A percentile compares a stretch with the other conserved stretches of the same genome.
Conservation (phyloP, 2,113 vertebrate species). For the Colossoma macropomum region DNA sequence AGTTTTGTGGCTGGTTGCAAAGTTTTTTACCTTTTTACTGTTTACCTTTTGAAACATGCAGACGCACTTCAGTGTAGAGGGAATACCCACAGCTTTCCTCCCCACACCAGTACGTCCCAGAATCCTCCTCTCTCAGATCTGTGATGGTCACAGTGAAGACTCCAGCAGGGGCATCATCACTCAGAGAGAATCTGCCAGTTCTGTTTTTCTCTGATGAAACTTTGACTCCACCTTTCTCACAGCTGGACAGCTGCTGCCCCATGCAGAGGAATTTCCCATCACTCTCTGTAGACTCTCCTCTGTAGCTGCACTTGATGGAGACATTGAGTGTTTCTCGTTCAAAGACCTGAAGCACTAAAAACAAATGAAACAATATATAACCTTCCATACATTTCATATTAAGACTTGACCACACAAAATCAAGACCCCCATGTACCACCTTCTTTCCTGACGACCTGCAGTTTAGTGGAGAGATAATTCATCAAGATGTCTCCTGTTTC, state of each 20-base stretch:
- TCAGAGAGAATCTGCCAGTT: conserved; percentile 42
- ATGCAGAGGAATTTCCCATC: conserved; percentile 53
- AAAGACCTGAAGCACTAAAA: background rate
- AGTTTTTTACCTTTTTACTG: too few species aligned
- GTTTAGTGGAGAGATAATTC: conserved; percentile 20
- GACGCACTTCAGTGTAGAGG: background rate
- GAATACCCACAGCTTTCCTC: background rate
- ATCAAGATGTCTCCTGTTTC: background rate
- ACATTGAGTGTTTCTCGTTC: background rate
- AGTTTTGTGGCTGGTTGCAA: too few species aligned
- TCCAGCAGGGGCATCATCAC: conserved; percentile 24
- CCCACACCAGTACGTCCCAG: conserved; percentile 65
- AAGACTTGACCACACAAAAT: background rate
- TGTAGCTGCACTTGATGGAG: background rate
- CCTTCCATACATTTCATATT: background rate
- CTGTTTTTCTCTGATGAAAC: background rate
- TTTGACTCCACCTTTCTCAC: conserved; percentile 18
- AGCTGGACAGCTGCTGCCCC: conserved; percentile 15
- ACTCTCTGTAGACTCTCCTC: background rate
- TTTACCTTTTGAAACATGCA: background rate
- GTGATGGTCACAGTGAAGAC: conserved; percentile 55
- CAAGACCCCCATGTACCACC: background rate
- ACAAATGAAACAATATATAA: background rate
- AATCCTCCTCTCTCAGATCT: conserved; percentile 33
- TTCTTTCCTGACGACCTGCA: conserved; percentile 12